These are phyloP conservation scores for Flabesymbios commensalis DNA, from an alignment of 2,888 invertebrate genomes.

Conservation along the genomic window DNA sequence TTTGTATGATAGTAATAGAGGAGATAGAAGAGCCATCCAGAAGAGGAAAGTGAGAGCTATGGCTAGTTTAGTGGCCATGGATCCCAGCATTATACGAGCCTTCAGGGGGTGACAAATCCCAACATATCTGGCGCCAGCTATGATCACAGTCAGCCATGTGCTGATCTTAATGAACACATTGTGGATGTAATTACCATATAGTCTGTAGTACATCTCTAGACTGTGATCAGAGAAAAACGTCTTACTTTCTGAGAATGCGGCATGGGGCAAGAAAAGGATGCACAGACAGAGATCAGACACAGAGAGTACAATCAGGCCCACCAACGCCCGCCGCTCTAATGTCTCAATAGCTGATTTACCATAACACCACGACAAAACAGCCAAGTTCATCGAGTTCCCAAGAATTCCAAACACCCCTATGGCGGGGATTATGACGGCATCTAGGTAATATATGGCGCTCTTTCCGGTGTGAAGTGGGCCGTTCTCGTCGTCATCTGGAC, in stretches of 20 bases:
- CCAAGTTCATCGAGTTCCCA: neutral
- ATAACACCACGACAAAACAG: neutral
- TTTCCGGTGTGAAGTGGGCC: no score
- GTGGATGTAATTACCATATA: neutral
- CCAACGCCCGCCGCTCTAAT: neutral
- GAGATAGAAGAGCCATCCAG: neutral
- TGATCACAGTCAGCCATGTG: neutral
- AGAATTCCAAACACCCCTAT: no score
- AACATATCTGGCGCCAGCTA: neutral
- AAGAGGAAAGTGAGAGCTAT: neutral
- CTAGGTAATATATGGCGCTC: no score
- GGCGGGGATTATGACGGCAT: no score
- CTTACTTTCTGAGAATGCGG: neutral
- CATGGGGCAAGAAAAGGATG: neutral
- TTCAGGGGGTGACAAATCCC: neutral
- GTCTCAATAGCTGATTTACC: neutral
- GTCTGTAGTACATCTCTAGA: neutral
- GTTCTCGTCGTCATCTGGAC: no score
- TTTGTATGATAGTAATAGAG: neutral
- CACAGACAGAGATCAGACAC: neutral
- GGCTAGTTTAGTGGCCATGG: neutral
- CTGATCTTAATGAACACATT: conserved; percentile 1
- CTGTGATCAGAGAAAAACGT: neutral
- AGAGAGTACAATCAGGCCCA: neutral
- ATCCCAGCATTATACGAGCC: neutral